These are phyloP conservation scores for Gavia stellata DNA, from an alignment of 2,113 vertebrate species.

Conservation along the genomic window DNA sequence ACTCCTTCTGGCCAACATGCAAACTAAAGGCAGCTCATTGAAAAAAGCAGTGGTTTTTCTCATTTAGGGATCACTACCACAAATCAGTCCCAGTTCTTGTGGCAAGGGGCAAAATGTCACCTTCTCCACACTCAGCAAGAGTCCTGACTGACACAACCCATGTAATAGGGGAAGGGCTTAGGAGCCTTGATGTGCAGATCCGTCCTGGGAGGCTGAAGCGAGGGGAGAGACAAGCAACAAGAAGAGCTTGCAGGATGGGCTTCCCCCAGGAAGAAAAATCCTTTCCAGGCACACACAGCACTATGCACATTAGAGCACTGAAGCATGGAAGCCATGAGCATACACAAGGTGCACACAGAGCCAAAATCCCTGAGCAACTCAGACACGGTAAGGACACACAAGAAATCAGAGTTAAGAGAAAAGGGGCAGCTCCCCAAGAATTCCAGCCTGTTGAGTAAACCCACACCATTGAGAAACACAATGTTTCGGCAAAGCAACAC, in stretches of 20 bases:
- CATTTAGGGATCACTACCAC: background rate
- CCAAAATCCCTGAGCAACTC: background rate
- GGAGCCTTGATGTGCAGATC: background rate
- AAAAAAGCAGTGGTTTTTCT: accelerated
- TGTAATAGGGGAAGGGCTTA: accelerated
- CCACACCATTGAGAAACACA: background rate
- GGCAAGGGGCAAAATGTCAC: background rate
- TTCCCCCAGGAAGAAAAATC: background rate
- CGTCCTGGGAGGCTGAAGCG: accelerated
- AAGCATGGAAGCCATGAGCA: background rate
- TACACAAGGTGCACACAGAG: background rate
- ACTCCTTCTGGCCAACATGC: background rate
- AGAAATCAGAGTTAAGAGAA: background rate
- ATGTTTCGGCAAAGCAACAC: background rate
- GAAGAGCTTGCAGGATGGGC: background rate
- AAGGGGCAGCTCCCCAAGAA: background rate
- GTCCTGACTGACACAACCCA: background rate
- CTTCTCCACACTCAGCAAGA: background rate
- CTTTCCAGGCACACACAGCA: background rate
- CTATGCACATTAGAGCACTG: background rate
- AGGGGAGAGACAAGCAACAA: background rate
- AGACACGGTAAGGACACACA: background rate
- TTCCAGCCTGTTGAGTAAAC: background rate
- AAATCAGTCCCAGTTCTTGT: background rate
- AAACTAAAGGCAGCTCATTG: background rate